phyloP scores from a whole-genome alignment of 1,140 invertebrate species.

The Temnothorax curvispinosus region DNA sequence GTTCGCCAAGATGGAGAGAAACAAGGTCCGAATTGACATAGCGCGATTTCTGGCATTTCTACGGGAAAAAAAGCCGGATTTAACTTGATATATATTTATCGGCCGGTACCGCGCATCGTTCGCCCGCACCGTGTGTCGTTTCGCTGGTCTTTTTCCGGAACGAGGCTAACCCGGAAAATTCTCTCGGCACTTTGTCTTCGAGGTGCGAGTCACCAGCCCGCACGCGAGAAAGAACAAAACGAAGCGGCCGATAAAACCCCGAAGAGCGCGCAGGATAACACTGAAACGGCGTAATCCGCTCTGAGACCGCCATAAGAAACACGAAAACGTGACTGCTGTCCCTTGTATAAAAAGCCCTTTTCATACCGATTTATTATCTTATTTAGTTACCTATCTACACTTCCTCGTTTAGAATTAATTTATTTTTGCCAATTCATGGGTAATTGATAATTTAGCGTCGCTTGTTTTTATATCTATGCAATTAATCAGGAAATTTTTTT shows the following conservation, averaged over 20 bases:
- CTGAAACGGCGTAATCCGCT: constrained; percentile 34
- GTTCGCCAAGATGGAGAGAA: constrained; percentile 39
- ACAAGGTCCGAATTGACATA: constrained; percentile 43
- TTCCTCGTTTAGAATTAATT: not conserved
- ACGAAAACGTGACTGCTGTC: constrained; percentile 9
- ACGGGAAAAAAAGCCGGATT: constrained; percentile 50
- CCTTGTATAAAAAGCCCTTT: not conserved
- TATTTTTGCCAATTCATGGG: not conserved
- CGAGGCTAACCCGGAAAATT: constrained; percentile 69
- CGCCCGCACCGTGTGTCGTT: constrained; percentile 38
- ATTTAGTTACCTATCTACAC: not conserved
- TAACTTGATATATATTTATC: constrained; percentile 69
- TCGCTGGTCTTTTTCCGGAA: constrained; percentile 52
- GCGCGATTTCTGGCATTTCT: constrained; percentile 66
- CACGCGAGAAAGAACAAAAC: constrained; percentile 32
- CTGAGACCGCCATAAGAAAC: constrained; percentile 31
- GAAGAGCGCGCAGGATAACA: constrained; percentile 32
- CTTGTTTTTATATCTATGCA: not conserved
- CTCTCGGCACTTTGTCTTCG: constrained; percentile 61
- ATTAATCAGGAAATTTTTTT: not conserved
- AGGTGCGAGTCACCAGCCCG: constrained; percentile 42
- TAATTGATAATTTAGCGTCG: not conserved
- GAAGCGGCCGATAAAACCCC: constrained; percentile 49
- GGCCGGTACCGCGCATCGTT: constrained; percentile 36
- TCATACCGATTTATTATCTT: not conserved